Conservation (phyloP, 2,797 vertebrate genomes). For the Tarsius wallacei region DNA sequence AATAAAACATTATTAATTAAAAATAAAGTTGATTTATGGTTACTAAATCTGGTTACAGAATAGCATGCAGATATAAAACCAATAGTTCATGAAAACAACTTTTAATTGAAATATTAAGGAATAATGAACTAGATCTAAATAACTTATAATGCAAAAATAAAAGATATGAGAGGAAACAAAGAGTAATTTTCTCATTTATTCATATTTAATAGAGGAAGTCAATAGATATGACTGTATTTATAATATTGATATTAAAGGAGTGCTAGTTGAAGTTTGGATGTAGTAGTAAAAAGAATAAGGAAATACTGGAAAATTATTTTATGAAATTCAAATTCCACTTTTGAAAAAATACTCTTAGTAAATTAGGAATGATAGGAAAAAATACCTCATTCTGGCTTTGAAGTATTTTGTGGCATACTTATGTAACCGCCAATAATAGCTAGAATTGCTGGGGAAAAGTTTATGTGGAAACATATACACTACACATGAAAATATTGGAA, state of each 20-base stretch:
- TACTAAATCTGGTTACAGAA: neutral
- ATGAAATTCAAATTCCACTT: neutral
- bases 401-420: neutral
- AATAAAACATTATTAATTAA: neutral
- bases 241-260: neutral
- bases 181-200: neutral
- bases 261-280: neutral
- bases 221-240: neutral
- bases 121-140: neutral
- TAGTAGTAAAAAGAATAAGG: neutral
- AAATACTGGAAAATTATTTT: neutral
- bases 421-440: neutral
- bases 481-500: neutral
- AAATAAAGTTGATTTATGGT: neutral
- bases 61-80: neutral
- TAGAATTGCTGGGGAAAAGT: neutral
- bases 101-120: neutral
- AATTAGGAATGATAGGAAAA: neutral
- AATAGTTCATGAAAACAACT: neutral
- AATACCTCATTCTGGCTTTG: neutral
- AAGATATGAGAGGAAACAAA: neutral
- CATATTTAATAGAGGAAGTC: neutral
- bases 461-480: neutral
- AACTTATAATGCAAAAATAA: neutral
- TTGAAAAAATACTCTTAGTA: neutral